Percentiles rank a stretch among this genome's conserved stretches.
phyloP scores from a whole-genome alignment of 2,113 vertebrate genomes.

The Cephalopterus ornatus region DNA sequence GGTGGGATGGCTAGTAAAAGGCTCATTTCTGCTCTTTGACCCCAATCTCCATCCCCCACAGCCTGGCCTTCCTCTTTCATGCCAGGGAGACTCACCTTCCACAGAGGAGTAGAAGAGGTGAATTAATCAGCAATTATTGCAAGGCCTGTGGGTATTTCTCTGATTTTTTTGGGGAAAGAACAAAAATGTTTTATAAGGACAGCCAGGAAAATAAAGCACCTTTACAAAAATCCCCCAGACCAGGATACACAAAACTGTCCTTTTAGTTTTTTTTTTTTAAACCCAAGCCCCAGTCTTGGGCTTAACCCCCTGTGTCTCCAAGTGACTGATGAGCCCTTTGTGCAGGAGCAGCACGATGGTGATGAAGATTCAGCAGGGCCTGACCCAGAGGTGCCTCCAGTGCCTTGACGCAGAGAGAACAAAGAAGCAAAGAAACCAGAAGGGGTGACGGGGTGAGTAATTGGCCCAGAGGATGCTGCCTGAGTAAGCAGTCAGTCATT shows the following conservation, averaged over 20 bases:
- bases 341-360: not conserved
- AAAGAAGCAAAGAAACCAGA: not conserved
- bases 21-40: not conserved
- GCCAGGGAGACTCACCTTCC: not conserved
- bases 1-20: not conserved
- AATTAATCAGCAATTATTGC: not conserved
- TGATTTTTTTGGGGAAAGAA: not conserved
- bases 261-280: not conserved
- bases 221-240: not conserved
- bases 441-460: not conserved
- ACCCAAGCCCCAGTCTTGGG: not conserved
- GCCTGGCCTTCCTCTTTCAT: not conserved
- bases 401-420: not conserved
- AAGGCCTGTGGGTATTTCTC: not conserved
- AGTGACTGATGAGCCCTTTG: not conserved
- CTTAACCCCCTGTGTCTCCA: not conserved
- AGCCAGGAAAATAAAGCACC: not conserved
- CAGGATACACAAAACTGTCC: not conserved
- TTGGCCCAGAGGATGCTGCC: not conserved
- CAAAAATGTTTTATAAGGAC: not conserved
- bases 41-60: not conserved
- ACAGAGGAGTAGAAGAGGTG: not conserved
- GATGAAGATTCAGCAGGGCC: not conserved
- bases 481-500: constrained; percentile 38
- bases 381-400: not conserved